These are phyloP conservation scores for Caranx ignobilis DNA, from an alignment of 2,113 vertebrate species.

Conservation along the genomic window DNA sequence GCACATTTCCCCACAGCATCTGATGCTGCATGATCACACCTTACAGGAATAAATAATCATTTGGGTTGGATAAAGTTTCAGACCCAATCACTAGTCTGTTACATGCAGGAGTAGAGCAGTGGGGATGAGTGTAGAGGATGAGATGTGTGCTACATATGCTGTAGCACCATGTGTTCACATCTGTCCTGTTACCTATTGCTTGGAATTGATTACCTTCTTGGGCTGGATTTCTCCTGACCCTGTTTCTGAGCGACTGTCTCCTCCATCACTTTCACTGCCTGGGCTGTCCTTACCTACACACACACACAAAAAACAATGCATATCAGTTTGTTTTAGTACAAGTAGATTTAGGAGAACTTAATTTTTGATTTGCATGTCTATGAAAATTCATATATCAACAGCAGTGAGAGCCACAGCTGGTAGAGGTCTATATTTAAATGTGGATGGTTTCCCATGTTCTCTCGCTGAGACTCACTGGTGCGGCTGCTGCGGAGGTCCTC, in stretches of 20 bases:
- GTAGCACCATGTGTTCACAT: neutral
- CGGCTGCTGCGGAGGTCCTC: slow-evolving; percentile 88
- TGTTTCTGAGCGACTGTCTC: slow-evolving; percentile 92
- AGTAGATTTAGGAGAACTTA: neutral
- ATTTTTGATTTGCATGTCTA: too few relatives aligned
- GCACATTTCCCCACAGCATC: neutral
- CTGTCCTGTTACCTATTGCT: neutral
- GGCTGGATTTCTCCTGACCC: slow-evolving; percentile 92
- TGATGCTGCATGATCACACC: neutral
- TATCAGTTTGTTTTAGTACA: neutral
- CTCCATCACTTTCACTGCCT: slow-evolving; percentile 95
- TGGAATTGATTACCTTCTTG: slow-evolving; percentile 86
- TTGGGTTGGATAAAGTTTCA: neutral
- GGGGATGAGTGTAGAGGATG: neutral
- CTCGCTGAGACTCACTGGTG: slow-evolving; percentile 87
- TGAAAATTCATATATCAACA: neutral
- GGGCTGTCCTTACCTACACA: slow-evolving; percentile 92
- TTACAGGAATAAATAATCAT: neutral
- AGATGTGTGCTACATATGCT: neutral
- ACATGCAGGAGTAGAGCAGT: too few relatives aligned
- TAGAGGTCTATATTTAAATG: neutral
- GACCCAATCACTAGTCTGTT: neutral
- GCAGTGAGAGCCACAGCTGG: neutral
- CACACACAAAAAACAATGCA: slow-evolving; percentile 42
- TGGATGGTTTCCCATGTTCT: neutral